Evolutionary conservation across 2,888 invertebrate species (phyloP).

Genomic region (Pollenia amentaria): DNA sequence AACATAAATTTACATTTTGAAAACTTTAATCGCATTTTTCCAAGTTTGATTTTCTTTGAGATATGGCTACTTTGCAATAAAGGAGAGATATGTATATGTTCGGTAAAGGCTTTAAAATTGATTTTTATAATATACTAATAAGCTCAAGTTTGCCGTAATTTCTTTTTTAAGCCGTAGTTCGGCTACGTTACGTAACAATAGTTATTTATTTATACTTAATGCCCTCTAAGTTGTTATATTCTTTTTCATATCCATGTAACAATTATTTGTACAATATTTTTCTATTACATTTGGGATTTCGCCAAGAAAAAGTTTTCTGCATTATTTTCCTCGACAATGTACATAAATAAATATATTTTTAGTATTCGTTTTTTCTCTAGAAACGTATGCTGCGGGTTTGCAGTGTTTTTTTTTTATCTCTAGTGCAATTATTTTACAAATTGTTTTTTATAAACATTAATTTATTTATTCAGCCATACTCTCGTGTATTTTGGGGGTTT

Average conservation of each 20-base stretch:
- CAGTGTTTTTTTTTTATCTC: conserved; percentile 2
- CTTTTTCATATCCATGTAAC: not conserved
- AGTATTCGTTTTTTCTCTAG: not conserved
- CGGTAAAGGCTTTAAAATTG: no score
- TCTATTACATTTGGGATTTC: conserved; percentile 32
- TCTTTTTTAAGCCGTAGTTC: no score
- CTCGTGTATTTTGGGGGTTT: not conserved
- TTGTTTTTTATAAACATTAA: conserved; percentile 52
- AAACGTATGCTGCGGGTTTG: conserved; percentile 45
- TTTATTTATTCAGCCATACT: conserved; percentile 13
- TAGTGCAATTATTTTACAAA: conserved; percentile 65
- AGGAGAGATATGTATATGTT: no score
- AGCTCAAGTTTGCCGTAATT: no score
- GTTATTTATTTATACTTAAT: not conserved
- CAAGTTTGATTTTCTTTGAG: no score
- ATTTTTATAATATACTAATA: no score
- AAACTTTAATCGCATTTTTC: no score
- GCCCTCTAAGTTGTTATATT: not conserved
- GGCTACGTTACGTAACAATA: no score
- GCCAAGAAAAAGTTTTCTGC: conserved; percentile 25
- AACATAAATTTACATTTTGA: no score
- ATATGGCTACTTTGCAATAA: no score
- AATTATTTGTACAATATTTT: not conserved
- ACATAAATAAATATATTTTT: conserved; percentile 10
- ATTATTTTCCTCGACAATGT: conserved; percentile 22